Conservation (phyloP, 2,797 vertebrate genomes). For the Gymnopithys bicolor region DNA sequence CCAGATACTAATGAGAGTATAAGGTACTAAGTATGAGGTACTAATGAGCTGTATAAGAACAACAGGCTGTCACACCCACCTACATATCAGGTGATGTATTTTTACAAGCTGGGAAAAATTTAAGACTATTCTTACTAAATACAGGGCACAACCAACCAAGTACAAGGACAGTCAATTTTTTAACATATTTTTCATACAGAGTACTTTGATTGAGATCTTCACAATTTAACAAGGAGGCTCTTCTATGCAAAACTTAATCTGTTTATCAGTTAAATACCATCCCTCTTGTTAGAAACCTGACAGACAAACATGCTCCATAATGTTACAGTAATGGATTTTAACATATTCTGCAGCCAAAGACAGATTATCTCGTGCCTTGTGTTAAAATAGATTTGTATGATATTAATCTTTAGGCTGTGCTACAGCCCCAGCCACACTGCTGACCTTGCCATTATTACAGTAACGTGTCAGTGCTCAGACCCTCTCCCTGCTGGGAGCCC, state of each 20-base stretch:
- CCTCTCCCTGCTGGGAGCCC: conserved; percentile 18
- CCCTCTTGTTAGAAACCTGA: neutral
- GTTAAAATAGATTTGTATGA: neutral
- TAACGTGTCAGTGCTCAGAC: neutral
- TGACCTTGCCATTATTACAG: neutral
- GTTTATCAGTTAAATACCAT: neutral
- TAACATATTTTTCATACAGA: neutral
- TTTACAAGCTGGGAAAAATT: neutral
- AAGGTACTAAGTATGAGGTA: neutral
- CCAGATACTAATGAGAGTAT: neutral
- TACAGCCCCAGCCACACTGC: neutral
- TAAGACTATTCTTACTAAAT: neutral
- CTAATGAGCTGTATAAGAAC: neutral
- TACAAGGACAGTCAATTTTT: neutral
- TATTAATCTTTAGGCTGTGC: neutral
- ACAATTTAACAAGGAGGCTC: neutral
- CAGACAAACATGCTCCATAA: neutral
- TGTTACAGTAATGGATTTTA: neutral
- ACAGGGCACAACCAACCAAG: neutral
- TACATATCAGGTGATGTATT: neutral
- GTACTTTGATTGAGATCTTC: neutral
- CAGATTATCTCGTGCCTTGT: neutral
- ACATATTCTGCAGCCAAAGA: neutral
- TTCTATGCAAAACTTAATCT: neutral
- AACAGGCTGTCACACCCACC: neutral